Evolutionary conservation across 2,797 vertebrate species (phyloP).

Genomic region (Gallirallus australis): DNA sequence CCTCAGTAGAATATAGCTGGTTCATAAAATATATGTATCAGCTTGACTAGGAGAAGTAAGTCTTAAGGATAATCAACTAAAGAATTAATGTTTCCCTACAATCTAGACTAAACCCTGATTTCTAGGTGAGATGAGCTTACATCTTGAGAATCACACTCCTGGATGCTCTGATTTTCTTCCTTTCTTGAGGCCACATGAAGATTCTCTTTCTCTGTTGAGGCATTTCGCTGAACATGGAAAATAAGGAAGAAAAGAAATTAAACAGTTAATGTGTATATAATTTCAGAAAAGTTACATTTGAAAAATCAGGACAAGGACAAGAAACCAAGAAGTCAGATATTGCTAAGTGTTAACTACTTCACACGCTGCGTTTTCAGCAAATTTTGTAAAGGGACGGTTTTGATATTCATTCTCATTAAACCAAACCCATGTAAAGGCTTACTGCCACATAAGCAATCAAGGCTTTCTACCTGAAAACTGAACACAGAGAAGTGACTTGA

Average conservation of each 20-base stretch:
- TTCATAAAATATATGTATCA: background rate
- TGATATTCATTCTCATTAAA: background rate
- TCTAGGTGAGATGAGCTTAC: conserved; percentile 68
- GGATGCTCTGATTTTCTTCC: conserved; percentile 51
- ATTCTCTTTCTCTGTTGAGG: conserved; percentile 41
- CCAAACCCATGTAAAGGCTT: background rate
- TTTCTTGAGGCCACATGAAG: conserved; percentile 32
- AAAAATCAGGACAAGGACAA: background rate
- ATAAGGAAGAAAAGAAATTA: background rate
- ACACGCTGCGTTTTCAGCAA: background rate
- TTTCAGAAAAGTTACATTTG: background rate
- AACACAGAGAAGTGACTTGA: background rate
- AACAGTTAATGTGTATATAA: background rate
- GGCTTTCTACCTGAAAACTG: background rate
- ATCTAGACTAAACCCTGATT: background rate
- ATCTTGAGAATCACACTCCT: conserved; percentile 68
- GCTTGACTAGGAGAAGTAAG: background rate
- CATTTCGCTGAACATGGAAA: conserved; percentile 24
- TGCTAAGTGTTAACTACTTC: background rate
- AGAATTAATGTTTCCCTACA: background rate
- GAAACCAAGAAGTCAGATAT: background rate
- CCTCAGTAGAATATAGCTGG: background rate
- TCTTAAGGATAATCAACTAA: rapidly evolving
- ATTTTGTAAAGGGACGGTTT: background rate
- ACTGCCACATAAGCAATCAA: background rate